Evolutionary conservation across 1,140 invertebrate species (phyloP).

Genomic region (Euglossa dilemma): DNA sequence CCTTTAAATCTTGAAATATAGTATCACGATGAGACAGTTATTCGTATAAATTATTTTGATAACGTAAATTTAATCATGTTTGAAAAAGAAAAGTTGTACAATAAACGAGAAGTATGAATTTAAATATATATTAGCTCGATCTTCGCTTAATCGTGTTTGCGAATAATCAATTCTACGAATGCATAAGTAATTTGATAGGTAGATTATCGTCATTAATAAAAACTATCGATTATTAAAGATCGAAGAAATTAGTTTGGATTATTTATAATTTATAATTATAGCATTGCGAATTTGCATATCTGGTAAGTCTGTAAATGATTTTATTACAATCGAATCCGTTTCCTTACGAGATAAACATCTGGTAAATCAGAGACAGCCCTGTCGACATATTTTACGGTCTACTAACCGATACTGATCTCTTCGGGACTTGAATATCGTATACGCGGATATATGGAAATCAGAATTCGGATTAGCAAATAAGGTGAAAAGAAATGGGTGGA

Average conservation of each 20-base stretch:
- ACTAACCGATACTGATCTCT: conserved; percentile 20
- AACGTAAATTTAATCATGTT: background rate
- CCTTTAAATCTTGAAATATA: too few relatives aligned
- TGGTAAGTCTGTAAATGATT: background rate
- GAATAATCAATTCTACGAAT: background rate
- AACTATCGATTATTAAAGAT: background rate
- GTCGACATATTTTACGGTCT: conserved; percentile 44
- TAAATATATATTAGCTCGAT: background rate
- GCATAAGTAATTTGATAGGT: background rate
- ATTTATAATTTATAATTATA: background rate
- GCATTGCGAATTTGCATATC: background rate
- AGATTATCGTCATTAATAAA: background rate
- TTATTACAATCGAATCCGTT: conserved; percentile 22
- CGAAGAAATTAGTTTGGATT: background rate
- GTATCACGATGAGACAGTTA: background rate
- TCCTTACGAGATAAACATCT: conserved; percentile 14
- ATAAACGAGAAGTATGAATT: background rate
- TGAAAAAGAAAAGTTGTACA: background rate
- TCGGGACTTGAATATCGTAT: conserved; percentile 34
- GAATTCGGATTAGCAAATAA: conserved; percentile 63
- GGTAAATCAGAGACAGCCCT: conserved; percentile 11
- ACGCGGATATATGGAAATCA: conserved; percentile 49
- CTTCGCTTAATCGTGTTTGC: too few relatives aligned
- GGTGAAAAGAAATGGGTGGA: conserved; percentile 56
- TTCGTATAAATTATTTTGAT: background rate